Evolutionary conservation across 2,113 vertebrate species (phyloP), one percentile per base, ranked within the genome.

Genomic region (Cyphomyrus plagiostoma): DNA sequence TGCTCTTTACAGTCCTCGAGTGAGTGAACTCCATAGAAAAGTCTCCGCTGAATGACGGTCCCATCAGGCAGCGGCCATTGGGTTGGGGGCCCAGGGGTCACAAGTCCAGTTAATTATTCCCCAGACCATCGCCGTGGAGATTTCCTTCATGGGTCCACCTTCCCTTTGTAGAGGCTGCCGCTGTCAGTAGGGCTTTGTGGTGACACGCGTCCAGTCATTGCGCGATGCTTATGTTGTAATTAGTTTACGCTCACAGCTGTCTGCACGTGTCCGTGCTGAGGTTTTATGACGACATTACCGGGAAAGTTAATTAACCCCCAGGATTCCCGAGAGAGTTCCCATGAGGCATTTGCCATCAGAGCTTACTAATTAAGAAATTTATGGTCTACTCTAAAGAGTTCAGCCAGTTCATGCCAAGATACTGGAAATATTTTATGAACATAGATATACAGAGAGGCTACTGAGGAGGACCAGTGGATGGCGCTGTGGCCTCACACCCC

Each of bases 1-100:
- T 96, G 94, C 94, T 97, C 89, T 96, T 97, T 92, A 96, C 94
- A 11, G 94, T 97, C 90, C 92, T 97, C 58, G 96, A 96, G 96
- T 97, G 93, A 96, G 96, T 96, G 91, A 62, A 91, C 89, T 70
- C 42, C 53, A 86, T 56, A 17, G 56, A 70, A 84, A 88, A 17
- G 21, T 21, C 39, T 19, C 7, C 17, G 2, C 17, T 19, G 35
- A 80, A 77, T 17, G 45, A 89, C 53, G 35, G 26, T 50, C 35
- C 87, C 26, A 15, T 26, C 46, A 3, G n/a, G 13, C 46, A 26
- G 48, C 0, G 49, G 2, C 21, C 0, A 4, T 13, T 89, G 56
- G 85, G 23, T 4, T 50, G 7, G 8, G 0, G 52, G 70, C 15
- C 39, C 2, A 21, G 17, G 46, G 39, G 1, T 83, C 77, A 84